Conservation (phyloP, 2,113 vertebrate genomes). For the Oplegnathus fasciatus region DNA sequence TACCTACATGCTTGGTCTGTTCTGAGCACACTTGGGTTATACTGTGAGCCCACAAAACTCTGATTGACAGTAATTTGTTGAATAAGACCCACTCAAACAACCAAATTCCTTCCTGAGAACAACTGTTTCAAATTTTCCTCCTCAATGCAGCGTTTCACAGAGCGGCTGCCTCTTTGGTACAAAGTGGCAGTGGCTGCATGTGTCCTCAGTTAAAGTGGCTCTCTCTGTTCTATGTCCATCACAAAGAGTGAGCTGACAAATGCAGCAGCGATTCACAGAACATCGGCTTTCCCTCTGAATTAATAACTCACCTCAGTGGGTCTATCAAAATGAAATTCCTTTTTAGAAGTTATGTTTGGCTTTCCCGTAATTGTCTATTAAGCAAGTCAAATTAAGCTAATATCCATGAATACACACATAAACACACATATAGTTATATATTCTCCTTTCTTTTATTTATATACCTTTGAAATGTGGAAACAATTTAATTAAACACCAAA, state of each 20-base stretch:
- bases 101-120: conserved; percentile 20
- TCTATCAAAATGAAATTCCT: not conserved
- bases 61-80: conserved; percentile 16
- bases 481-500: not conserved
- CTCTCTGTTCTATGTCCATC: conserved; percentile 11
- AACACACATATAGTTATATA: not conserved
- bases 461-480: not conserved
- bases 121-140: conserved; percentile 20
- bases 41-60: not conserved
- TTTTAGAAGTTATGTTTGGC: not conserved
- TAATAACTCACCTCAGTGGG: not conserved
- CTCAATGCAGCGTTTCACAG: not conserved
- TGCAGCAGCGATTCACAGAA: not conserved
- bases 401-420: not conserved
- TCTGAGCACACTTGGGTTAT: not conserved
- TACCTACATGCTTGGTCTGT: not conserved
- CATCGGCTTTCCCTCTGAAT: not conserved
- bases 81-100: conserved; percentile 34
- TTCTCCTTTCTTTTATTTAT: not conserved
- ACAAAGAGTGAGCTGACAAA: not conserved
- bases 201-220: conserved; percentile 5
- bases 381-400: not conserved
- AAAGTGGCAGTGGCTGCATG: not conserved
- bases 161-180: not conserved
- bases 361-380: not conserved